Base-by-base conservation (phyloP, 1,140 invertebrate species). In the Atta colombica region DNA sequence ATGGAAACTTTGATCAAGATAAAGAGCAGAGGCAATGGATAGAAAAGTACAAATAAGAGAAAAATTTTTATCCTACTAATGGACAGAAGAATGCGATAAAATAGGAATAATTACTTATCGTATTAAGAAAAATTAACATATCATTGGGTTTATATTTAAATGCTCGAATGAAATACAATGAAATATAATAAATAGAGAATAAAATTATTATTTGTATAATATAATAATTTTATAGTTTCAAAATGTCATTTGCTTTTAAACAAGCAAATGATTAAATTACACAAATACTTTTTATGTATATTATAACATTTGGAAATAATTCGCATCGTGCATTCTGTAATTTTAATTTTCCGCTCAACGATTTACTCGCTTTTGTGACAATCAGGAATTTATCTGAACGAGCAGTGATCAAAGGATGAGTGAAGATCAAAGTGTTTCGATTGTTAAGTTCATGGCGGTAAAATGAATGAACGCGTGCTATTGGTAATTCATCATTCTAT, bases 1-100 rank as follows among this genome's bases (percentile, higher is more conserved):
- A 61, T 86, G 39, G 75, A 89, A 89, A 88, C 74, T 89, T 86
- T 61, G 74, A 69, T 25, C 25, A 25, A 28, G 45, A 28, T 45
- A 71, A 71, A 71, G 71, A 28, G n/a, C 12, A 2, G 4, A 53
- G 10, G 49, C 69, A 61, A 84, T 84, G 35, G 60, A 16, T 10
- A 39, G 68, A 72, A 71, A 85, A 71, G 31, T 14, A 66, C 53
- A 31, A 71, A 71, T 53, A 35, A 89, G 53, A 25, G 63, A 77
- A 80, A 82, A 89, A 66, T 77, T 77, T 89, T 86, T 69, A 68
- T 3, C 35, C 35, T 39, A 7, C 21, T 31, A 10, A 39, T 55
- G 16, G 31, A n/a, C 0, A 16, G 3, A 55, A 58, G 16, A 39
- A 18, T 25, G 31, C 16, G 8, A 1, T 58, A 51, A 66, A 51